Conservation (phyloP, 2,113 vertebrate genomes). For the Vanacampus margaritifer region DNA sequence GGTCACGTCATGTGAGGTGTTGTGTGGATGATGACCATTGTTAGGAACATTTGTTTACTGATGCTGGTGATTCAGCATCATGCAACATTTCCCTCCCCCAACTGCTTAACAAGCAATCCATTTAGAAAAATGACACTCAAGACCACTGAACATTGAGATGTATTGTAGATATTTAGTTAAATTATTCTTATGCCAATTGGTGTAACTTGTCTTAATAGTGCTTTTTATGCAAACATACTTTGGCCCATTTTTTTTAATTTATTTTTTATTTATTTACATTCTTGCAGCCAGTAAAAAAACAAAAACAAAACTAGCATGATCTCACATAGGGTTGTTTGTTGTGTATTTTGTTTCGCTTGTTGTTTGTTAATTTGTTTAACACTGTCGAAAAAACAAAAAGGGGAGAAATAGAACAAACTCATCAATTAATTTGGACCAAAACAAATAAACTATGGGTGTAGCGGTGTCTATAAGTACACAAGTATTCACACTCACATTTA, state of each 20-base stretch:
- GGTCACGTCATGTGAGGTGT: constrained; percentile 26
- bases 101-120: background rate
- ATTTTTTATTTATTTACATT: background rate
- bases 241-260: background rate
- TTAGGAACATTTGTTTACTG: constrained; percentile 11
- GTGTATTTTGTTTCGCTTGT: background rate
- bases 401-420: background rate
- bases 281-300: background rate
- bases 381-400: no score
- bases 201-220: background rate
- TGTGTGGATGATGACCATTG: constrained; percentile 32
- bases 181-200: background rate
- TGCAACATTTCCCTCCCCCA: background rate
- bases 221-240: background rate
- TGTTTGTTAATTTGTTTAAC: no score
- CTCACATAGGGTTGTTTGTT: background rate
- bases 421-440: background rate
- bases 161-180: background rate
- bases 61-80: constrained; percentile 46
- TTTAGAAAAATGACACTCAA: background rate
- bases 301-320: background rate
- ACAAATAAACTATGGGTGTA: background rate
- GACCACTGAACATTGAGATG: no score
- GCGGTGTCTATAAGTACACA: background rate
- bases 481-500: no score